Conservation (phyloP, 2,797 vertebrate genomes). For the Hippocampus kuda region DNA sequence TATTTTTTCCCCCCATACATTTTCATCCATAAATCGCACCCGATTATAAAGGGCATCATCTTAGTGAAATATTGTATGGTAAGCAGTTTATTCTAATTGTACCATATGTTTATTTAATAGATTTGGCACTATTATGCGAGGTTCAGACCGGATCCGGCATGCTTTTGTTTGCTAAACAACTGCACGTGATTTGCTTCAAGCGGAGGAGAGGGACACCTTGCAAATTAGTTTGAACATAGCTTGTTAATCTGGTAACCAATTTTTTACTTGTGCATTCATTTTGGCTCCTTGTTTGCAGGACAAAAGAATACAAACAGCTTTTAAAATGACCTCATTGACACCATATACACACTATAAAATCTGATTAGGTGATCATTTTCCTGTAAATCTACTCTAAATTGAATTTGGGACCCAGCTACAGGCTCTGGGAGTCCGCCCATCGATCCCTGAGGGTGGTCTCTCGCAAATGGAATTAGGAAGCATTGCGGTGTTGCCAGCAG, state of each 20-base stretch:
- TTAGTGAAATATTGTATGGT: no score
- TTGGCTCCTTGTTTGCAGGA: neutral
- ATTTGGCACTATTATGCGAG: no score
- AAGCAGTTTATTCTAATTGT: no score
- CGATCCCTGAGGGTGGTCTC: neutral
- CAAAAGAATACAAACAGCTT: neutral
- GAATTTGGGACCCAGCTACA: neutral
- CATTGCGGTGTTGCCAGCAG: slow-evolving; percentile 3
- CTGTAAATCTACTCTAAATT: neutral
- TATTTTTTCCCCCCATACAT: no score
- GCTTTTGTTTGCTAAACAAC: no score
- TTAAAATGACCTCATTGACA: neutral
- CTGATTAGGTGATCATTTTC: neutral
- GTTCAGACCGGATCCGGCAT: no score
- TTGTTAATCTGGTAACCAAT: neutral
- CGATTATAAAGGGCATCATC: no score
- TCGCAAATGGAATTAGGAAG: slow-evolving; percentile 13
- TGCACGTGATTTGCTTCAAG: no score
- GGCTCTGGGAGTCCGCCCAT: neutral
- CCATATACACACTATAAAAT: neutral
- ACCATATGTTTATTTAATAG: no score
- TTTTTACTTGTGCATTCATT: neutral
- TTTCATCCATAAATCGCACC: no score
- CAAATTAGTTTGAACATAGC: neutral
- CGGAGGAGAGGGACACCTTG: no score